Base-by-base conservation (phyloP, 2,797 vertebrate genomes). In the Glyptemys insculpta region DNA sequence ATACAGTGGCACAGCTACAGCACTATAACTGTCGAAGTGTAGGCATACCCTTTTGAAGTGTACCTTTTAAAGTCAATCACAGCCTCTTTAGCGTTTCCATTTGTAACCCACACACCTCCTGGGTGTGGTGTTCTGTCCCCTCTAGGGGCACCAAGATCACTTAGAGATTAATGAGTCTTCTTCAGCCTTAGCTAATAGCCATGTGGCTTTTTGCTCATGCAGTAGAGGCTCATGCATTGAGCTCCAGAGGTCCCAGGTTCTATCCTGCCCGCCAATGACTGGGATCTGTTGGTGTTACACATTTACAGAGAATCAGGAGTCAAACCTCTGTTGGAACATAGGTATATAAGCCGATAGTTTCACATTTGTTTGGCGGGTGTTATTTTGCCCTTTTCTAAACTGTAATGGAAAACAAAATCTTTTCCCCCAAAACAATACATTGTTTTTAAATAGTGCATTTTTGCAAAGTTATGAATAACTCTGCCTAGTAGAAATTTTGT, bases 381-480 rank as follows among this genome's bases (percentile, higher is more conserved):
- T 68, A 95, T 68, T 92, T 74, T 62, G 85, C 44, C 31, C 62
- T 97, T 96, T 83, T 86, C 84, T 94, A 96, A 90, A 93, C 79
- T 94, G 92, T 85, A 94, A 97, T 96, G 88, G 97, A 96, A 95
- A 91, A 79, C 53, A 44, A 79, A 96, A 89, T 85, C 3, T 23
- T 72, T 87, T 59, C 62, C 54, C 81, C 93, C 92, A 88, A 96
- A 97, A 97, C 92, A 98, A 97, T 89, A 84, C 82, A 37, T 49
- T 95, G 85, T 94, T 95, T 96, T 97, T 91, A 96, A 97, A 96
- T 82, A 94, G 90, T 93, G 54, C 82, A 93, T 93, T 95, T 98
- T 97, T 97, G 96, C 93, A 85, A 98, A 97, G 92, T 96, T 97
- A 98, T 97, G 96, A 97, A 97, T 97, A 97, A 96, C 97, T 92